These are phyloP conservation scores for Oenanthe oenanthe DNA, from an alignment of 2,113 vertebrate species.

Conservation along the genomic window DNA sequence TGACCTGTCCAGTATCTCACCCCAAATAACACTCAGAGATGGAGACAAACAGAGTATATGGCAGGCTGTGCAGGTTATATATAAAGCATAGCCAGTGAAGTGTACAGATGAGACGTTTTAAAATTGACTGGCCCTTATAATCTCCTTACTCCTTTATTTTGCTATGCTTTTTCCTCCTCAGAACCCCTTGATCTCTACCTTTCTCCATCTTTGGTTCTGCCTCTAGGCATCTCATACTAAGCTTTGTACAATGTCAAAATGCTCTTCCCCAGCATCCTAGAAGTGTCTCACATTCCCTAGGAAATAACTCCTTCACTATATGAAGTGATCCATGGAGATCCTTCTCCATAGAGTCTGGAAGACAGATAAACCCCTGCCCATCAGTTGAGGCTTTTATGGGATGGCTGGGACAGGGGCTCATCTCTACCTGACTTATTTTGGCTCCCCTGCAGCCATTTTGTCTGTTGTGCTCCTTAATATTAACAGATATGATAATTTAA, in stretches of 20 bases:
- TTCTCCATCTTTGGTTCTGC: not conserved
- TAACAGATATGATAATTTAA: not conserved
- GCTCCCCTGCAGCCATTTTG: not conserved
- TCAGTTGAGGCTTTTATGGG: not conserved
- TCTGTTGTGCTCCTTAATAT: not conserved
- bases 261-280: not conserved
- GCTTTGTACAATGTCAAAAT: not conserved
- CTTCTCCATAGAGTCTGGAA: not conserved
- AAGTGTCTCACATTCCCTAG: not conserved
- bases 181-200: not conserved
- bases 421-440: not conserved
- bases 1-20: not conserved
- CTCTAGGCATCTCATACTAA: not conserved
- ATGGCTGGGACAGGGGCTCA: fast-evolving
- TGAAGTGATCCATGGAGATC: not conserved
- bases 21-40: not conserved
- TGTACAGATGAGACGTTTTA: not conserved
- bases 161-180: not conserved
- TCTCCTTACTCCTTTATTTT: not conserved
- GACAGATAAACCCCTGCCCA: not conserved
- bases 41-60: not conserved
- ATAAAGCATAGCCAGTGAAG: not conserved
- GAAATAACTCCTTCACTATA: not conserved
- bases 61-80: not conserved
- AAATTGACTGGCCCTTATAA: not conserved